Base-by-base conservation (phyloP, 2,113 vertebrate species). In the Ceyx margarethae region DNA sequence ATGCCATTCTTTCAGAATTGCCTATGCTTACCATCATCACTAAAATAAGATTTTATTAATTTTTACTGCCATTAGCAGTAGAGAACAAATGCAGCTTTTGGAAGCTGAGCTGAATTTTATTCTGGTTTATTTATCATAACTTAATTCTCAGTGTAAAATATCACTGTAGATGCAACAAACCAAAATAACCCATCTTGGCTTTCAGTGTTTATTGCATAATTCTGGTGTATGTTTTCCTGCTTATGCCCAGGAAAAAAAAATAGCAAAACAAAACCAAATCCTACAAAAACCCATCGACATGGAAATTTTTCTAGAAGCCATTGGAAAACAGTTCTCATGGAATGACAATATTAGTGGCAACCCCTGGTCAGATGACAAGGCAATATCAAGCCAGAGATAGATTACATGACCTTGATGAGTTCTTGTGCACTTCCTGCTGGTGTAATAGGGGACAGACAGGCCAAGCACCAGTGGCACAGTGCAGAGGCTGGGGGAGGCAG, bases 201-300 rank as follows among this genome's bases (percentile, higher is more conserved):
- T 92, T 84, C 87, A 89, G 22, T 54, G 10, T 79, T 92, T 89
- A 81, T 93, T 89, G 74, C 50, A 51, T 26, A 37, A 95, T 87
- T 90, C 40, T 69, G 4, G 8, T 29, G 9, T 22, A 37, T 60
- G 13, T 66, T 91, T 67, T 64, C 73, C 13, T 77, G 17, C 8
- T 78, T 15, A 23, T 45, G 54, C 9, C 93, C 56, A 76, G 54
- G 3, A n/a, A 58, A 69, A 50, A 50, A 45, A 68, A 9, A 6
- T 13, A 35, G 20, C 15, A 75, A 76, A 91, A 15, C 7, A 75
- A 54, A 79, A 37, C 33, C 25, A 85, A 76, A 31, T 10, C 11
- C 10, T 42, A 56, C n/a, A 25, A 61, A 64, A 80, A 51, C 2
- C 4, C 4, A 71, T 81, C 65, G 56, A 69, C 66, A 68, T 31